phyloP scores from a whole-genome alignment of 2,113 vertebrate genomes.

The Spermophilus dauricus region DNA sequence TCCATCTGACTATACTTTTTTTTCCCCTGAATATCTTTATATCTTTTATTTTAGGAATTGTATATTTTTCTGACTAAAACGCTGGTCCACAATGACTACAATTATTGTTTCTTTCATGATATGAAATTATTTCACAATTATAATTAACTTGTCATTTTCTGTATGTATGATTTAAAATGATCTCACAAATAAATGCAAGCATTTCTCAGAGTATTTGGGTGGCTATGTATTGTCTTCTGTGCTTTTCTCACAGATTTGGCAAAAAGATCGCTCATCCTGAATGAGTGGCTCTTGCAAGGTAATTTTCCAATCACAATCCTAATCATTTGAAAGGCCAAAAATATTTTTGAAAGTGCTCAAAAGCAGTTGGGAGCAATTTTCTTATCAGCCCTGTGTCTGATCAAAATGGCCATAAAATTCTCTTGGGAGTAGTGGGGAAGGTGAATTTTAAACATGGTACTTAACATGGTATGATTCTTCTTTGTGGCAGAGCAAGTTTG shows the following conservation, averaged over 20 bases:
- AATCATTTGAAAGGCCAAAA: conserved; percentile 35
- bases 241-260: neutral
- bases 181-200: conserved; percentile 24
- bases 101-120: neutral
- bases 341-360: conserved; percentile 22
- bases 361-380: neutral
- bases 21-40: neutral
- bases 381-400: neutral
- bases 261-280: neutral
- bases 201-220: conserved; percentile 15
- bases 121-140: conserved; percentile 33
- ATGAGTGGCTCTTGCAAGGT: conserved; percentile 3
- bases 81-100: neutral
- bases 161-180: neutral
- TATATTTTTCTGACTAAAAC: conserved; percentile 52
- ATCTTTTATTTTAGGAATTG: neutral
- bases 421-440: neutral
- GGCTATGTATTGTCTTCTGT: neutral
- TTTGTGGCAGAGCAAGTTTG: conserved; percentile 39
- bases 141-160: conserved; percentile 47
- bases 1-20: neutral
- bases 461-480: neutral
- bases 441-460: conserved; percentile 44
- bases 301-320: conserved; percentile 48
- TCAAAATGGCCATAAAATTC: neutral